phyloP scores from a whole-genome alignment of 1,140 invertebrate genomes.

The Euwallacea similis region DNA sequence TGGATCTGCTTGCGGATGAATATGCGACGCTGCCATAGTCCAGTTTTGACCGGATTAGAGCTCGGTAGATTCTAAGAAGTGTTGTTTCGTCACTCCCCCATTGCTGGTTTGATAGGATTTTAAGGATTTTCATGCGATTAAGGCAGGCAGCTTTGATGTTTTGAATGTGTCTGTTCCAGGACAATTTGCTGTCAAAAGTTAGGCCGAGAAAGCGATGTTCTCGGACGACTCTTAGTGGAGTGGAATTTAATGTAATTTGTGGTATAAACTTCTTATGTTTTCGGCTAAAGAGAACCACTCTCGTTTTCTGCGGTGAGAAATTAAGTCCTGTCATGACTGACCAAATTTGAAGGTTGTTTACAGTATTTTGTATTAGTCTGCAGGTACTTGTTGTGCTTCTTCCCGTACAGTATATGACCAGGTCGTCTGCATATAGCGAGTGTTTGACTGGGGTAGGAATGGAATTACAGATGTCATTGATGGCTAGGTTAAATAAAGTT shows the following conservation, averaged over 20 bases:
- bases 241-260: conserved; percentile 6
- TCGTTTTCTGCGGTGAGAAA: conserved; percentile 11
- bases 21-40: conserved; percentile 27
- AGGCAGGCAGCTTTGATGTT: conserved; percentile 4
- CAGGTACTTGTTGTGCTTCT: conserved; percentile 13
- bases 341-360: conserved; percentile 11
- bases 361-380: conserved; percentile 10
- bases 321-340: conserved; percentile 7
- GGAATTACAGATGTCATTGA: conserved; percentile 1
- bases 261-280: background rate
- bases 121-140: conserved; percentile 16
- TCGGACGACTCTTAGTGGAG: background rate
- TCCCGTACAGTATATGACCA: conserved; percentile 19
- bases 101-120: conserved; percentile 11
- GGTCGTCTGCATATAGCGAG: conserved; percentile 19
- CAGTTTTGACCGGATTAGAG: conserved; percentile 7
- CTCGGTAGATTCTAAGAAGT: conserved; percentile 11
- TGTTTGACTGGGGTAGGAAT: background rate
- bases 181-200: conserved; percentile 19
- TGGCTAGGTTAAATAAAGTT: conserved; percentile 7
- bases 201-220: conserved; percentile 6
- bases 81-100: conserved; percentile 17
- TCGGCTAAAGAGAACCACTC: background rate
- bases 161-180: conserved; percentile 1
- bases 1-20: conserved; percentile 11